phyloP scores from a whole-genome alignment of 1,140 invertebrate genomes.

The Drosophila truncata region DNA sequence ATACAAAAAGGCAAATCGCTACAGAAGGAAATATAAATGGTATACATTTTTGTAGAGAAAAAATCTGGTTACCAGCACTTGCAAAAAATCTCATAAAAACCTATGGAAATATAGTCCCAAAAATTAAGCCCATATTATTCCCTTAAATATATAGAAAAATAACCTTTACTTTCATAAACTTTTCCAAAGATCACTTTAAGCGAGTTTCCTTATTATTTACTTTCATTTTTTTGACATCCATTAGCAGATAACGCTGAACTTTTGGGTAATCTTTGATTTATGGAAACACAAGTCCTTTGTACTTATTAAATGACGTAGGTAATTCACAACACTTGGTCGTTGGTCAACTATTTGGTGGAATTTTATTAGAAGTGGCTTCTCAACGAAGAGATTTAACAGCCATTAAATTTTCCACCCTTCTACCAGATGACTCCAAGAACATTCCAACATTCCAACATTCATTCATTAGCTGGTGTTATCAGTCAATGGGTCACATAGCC shows the following conservation, averaged over 20 bases:
- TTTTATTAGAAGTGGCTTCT: slow-evolving; percentile 16
- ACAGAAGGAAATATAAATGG: no score
- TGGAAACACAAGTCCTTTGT: slow-evolving; percentile 3
- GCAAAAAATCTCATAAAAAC: no score
- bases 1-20: no score
- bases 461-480: slow-evolving; percentile 40
- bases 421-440: slow-evolving; percentile 12
- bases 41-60: no score
- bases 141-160: not conserved
- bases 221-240: not conserved
- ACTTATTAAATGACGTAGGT: slow-evolving; percentile 5
- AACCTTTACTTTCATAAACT: no score
- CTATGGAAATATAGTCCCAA: no score
- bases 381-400: not conserved
- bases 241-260: not conserved
- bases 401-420: slow-evolving; percentile 23
- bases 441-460: slow-evolving; percentile 14
- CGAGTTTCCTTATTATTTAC: not conserved
- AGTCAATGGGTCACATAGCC: slow-evolving; percentile 31
- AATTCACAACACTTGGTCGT: not conserved
- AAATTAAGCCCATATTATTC: not conserved
- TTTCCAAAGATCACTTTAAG: not conserved
- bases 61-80: no score
- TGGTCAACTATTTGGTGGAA: not conserved
- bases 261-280: slow-evolving; percentile 13